Base-by-base conservation (phyloP, 2,113 vertebrate genomes). In the Varanus komodoensis region DNA sequence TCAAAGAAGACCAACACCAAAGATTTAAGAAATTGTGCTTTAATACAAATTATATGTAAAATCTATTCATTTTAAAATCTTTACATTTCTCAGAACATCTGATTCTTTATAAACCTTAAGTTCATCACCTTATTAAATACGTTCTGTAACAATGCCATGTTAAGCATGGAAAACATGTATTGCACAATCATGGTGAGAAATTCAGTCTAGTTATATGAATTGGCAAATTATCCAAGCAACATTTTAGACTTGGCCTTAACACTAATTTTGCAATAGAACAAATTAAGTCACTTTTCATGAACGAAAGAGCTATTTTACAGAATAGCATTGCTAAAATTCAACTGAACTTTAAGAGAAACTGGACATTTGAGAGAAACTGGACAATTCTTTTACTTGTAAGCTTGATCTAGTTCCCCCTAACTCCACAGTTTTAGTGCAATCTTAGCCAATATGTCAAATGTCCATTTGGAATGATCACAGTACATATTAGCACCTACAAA, bases 21-120 rank as follows among this genome's bases (percentile, higher is more conserved):
- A 32, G 0, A 34, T 0, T 8, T 88, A 93, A 50, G 82, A 93
- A 94, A 94, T 50, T 90, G 67, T 90, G 5, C 94, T 95, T 98
- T 97, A 97, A 97, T 97, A 96, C 82, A 94, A 96, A 95, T 93
- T 85, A 95, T 68, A 93, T 91, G 92, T 95, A 96, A 96, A 97
- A 96, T 8, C 92, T 87, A 93, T 91, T 92, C 94, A 96, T 96
- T 94, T 95, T 93, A 90, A 94, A 93, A 94, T 73, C 74, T 89
- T 90, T 92, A 95, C 94, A 96, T 89, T 92, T 82, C 87, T 87
- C 74, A 91, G 92, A 94, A 97, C 94, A 91, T 96, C 96, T 97
- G 96, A 95, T 97, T 95, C 93, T 89, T 94, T 91, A 92, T 92
- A 95, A 94, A 68, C 71, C 48, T 86, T 84, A 90, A 92, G 95